These are phyloP conservation scores for Ceyx cyanopectus DNA, from an alignment of 2,113 vertebrate species.

Conservation along the genomic window DNA sequence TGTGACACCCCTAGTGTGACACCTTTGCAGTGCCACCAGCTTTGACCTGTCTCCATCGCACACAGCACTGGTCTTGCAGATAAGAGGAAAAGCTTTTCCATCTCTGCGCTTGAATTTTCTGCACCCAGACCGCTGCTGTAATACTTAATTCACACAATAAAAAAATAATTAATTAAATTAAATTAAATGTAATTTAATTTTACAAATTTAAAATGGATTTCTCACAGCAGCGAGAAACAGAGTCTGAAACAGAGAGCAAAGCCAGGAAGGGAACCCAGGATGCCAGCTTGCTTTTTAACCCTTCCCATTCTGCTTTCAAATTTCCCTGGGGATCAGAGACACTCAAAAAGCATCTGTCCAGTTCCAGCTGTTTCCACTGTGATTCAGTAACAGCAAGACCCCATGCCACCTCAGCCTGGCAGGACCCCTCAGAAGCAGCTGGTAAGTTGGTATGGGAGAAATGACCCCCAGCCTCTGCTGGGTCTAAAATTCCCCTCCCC, in stretches of 20 bases:
- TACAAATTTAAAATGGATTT: neutral
- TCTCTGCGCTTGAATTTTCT: neutral
- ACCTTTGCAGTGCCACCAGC: accelerated
- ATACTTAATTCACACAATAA: neutral
- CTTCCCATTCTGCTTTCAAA: neutral
- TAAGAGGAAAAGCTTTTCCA: neutral
- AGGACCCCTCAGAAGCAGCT: neutral
- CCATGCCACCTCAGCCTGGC: accelerated
- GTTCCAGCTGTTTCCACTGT: neutral
- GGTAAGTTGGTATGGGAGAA: neutral
- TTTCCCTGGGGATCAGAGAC: neutral
- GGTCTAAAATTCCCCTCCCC: neutral
- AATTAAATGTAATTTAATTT: neutral
- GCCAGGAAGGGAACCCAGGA: neutral
- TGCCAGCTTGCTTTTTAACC: neutral
- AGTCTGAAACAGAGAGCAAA: neutral
- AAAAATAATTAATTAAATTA: neutral
- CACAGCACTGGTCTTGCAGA: accelerated
- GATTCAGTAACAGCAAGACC: neutral
- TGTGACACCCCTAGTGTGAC: neutral
- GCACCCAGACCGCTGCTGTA: accelerated
- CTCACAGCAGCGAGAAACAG: neutral
- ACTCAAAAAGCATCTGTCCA: neutral
- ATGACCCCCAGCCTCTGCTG: neutral
- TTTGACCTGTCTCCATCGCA: neutral